Base-by-base conservation (phyloP, 2,888 invertebrate genomes). In the Helobdella robusta region DNA sequence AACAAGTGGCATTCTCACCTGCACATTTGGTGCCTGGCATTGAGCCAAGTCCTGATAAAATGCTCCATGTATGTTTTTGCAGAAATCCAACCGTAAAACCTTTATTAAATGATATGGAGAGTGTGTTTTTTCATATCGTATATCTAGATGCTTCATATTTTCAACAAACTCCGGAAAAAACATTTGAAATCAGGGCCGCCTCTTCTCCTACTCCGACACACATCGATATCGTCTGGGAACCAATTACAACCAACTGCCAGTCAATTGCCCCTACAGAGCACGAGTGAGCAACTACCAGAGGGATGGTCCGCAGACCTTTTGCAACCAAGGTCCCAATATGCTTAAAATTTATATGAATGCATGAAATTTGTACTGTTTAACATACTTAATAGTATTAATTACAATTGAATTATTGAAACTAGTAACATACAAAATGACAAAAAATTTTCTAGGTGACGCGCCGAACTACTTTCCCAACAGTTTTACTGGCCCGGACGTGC, bases 391-490 rank as follows among this genome's bases (percentile, higher is more conserved):
- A n/a, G n/a, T n/a, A n/a, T n/a, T n/a, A n/a, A n/a, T n/a, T n/a
- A n/a, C n/a, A n/a, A n/a, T n/a, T n/a, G n/a, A n/a, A n/a, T n/a
- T n/a, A n/a, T n/a, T n/a, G n/a, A n/a, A n/a, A n/a, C n/a, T n/a
- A n/a, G n/a, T n/a, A n/a, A n/a, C n/a, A n/a, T n/a, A n/a, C n/a
- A n/a, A n/a, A n/a, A n/a, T n/a, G n/a, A n/a, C n/a, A n/a, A n/a
- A n/a, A n/a, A n/a, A 58, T 11, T 30, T 18, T 11, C 2, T 70
- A 80, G 80, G 70, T 68, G 88, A 87, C 28, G 87, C 88, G 3
- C 95, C 95, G 4, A 95, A 95, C 80, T 97, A 97, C 78, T 92
- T 85, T 83, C 97, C 97, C 0, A 97, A 97, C 82, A 93, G 93
- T 69, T 97, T 94, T 81, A 83, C 84, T 68, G 95, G 95, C 0